Percentiles rank a stretch among this genome's conserved stretches.
phyloP scores from a whole-genome alignment of 2,797 vertebrate genomes.

The Clarias fuscus region DNA sequence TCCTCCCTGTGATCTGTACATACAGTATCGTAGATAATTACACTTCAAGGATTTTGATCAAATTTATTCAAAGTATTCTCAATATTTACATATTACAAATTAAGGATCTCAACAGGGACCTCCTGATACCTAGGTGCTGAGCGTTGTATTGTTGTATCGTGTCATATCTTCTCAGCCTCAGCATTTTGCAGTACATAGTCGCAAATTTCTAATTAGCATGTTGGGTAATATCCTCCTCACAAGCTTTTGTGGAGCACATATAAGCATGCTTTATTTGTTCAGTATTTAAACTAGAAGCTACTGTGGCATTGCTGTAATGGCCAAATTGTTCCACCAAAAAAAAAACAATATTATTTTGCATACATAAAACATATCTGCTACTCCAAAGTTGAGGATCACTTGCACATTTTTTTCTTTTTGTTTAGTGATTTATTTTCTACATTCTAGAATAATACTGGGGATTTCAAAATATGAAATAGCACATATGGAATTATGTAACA shows the following conservation, averaged over 20 bases:
- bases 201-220: not conserved
- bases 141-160: not conserved
- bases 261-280: no score
- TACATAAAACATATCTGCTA: not conserved
- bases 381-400: not conserved
- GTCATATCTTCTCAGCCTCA: not conserved
- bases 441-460: no score
- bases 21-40: not conserved
- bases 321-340: not conserved
- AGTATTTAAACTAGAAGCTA: not conserved
- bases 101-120: no score
- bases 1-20: not conserved
- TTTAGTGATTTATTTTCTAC: no score
- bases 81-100: not conserved
- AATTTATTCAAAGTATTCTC: not conserved
- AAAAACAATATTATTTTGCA: not conserved
- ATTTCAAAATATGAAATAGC: no score
- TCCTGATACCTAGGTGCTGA: no score
- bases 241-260: not conserved
- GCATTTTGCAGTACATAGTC: not conserved
- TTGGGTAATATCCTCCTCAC: not conserved
- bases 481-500: no score
- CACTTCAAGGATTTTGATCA: not conserved
- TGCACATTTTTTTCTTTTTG: no score
- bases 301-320: not conserved